Base-by-base conservation (phyloP, 2,888 invertebrate species). In the Latrodectus hesperus region DNA sequence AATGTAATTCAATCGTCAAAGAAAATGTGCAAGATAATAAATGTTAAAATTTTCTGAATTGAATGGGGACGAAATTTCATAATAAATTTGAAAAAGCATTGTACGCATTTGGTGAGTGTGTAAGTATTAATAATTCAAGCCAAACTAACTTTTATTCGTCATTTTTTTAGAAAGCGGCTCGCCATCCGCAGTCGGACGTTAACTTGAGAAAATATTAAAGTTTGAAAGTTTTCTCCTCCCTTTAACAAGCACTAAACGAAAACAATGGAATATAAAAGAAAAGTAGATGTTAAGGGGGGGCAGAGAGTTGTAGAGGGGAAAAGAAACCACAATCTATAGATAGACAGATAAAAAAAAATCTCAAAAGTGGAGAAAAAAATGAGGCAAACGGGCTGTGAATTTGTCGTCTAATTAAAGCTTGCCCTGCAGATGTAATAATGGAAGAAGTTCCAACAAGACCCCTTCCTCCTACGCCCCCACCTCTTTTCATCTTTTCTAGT, bases 191-290 rank as follows among this genome's bases (percentile, higher is more conserved):
- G 70, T 77, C 81, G 68, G 75, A 67, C 75, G 52, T 76, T 26
- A 81, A 78, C 79, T 87, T 88, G 75, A 79, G 88, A 88, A 88
- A 88, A 88, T 88, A 88, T 88, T 88, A 88, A 88, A 88, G 88
- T 88, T 88, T 80, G 88, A 88, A 88, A 88, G 88, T 88, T 88
- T 88, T 71, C 77, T 67, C 53, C 82, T 81, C 67, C 81, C n/a
- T 79, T 86, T 88, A 88, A 88, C 88, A 88, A 88, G 88, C 88
- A 73, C 77, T 80, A 82, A 84, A 79, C 75, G 88, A 88, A 88
- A 88, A 88, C 88, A 88, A 88, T 88, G 88, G 70, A 65, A 65
- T 76, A 68, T 71, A 64, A 81, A 80, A 77, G 81, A 72, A 80
- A 87, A 73, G 77, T 73, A 84, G 75, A 73, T 74, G 67, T 75